Evolutionary conservation across 2,797 vertebrate species (phyloP).

Genomic region (Chelon labrosus): DNA sequence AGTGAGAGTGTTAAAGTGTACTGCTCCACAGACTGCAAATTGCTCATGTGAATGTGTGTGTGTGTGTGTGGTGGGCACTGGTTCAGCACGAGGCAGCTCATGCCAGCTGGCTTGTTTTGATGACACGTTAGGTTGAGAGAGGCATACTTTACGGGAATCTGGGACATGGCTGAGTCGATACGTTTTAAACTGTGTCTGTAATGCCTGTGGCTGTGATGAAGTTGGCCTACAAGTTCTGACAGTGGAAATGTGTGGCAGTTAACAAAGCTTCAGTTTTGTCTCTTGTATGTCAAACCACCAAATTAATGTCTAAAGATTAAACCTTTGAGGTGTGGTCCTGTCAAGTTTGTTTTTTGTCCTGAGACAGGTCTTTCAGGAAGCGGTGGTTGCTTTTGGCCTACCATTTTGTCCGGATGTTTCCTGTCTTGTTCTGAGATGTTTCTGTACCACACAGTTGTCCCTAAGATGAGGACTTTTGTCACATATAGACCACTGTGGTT

Average conservation of each 20-base stretch:
- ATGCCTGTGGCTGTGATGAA: constrained; percentile 8
- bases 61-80: constrained; percentile 36
- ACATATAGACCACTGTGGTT: constrained; percentile 4
- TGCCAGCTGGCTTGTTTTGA: constrained; percentile 67
- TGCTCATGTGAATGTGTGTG: constrained; percentile 35
- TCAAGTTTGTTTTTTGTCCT: neutral
- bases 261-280: neutral
- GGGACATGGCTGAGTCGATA: constrained; percentile 23
- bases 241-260: neutral
- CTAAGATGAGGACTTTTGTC: neutral
- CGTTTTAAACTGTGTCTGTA: constrained; percentile 34
- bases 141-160: constrained; percentile 46
- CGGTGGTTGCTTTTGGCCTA: neutral
- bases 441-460: neutral
- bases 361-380: no score
- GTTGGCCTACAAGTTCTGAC: neutral
- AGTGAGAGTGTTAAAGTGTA: constrained; percentile 41
- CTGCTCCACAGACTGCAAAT: constrained; percentile 60
- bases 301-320: neutral
- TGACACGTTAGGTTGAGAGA: constrained; percentile 40
- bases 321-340: neutral
- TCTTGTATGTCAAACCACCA: neutral
- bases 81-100: constrained; percentile 17
- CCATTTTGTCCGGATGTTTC: neutral
- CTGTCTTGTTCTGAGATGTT: neutral